Evolutionary conservation across 2,113 vertebrate genomes (phyloP).

Genomic region (Xiphorhynchus elegans): DNA sequence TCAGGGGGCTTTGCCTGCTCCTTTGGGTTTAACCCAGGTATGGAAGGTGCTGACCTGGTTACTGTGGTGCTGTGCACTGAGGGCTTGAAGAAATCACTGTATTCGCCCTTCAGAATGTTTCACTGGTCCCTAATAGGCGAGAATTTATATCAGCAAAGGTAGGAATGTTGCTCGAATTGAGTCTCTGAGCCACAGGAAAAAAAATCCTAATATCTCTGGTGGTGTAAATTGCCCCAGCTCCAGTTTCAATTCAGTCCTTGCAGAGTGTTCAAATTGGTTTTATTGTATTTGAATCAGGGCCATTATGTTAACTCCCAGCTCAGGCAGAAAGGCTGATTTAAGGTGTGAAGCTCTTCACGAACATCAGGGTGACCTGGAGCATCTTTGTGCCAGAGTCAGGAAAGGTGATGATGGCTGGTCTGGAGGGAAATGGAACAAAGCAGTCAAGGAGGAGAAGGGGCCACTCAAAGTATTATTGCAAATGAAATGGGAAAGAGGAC

Average conservation of each 20-base stretch:
- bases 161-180: neutral
- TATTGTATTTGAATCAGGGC: neutral
- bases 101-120: neutral
- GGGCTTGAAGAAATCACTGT: neutral
- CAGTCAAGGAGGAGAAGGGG: neutral
- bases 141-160: neutral
- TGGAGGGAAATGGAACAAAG: neutral
- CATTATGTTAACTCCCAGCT: neutral
- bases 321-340: neutral
- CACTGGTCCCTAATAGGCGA: neutral
- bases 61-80: neutral
- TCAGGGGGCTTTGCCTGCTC: neutral
- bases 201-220: neutral
- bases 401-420: neutral
- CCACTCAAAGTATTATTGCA: neutral
- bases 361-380: neutral
- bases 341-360: neutral
- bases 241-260: neutral
- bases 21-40: neutral
- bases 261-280: neutral
- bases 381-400: fast-evolving
- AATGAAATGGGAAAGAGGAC: neutral
- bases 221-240: constrained; percentile 4
- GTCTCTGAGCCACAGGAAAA: neutral
- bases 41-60: neutral